Conservation (phyloP, 1,140 invertebrate genomes). For the Drosophila carrolli region DNA sequence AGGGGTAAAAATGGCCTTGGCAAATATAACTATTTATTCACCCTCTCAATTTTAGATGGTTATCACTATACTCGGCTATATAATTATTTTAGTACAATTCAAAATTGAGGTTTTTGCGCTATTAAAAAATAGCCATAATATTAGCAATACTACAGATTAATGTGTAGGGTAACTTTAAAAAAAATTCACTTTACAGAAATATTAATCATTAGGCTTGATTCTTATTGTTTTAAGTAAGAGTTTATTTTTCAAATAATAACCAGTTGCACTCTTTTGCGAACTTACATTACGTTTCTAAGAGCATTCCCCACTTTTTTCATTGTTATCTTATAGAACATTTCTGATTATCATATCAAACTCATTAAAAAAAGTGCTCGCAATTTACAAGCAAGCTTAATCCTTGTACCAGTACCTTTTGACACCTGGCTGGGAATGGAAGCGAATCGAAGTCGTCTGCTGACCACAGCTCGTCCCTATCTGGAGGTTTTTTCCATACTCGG, state of each 20-base stretch:
- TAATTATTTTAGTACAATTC: slow-evolving; percentile 64
- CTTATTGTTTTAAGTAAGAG: too few species aligned
- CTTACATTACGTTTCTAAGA: too few species aligned
- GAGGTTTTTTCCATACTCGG: slow-evolving; percentile 4
- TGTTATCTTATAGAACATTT: neutral
- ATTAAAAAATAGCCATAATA: neutral
- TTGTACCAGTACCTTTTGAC: neutral
- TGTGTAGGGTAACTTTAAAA: too few species aligned
- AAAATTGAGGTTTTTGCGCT: slow-evolving; percentile 45
- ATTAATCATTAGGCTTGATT: too few species aligned
- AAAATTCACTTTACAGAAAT: too few species aligned
- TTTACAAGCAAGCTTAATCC: neutral
- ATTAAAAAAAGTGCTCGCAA: slow-evolving; percentile 2
- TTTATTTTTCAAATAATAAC: too few species aligned
- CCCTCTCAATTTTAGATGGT: slow-evolving; percentile 38
- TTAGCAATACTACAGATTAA: too few species aligned
- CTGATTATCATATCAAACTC: neutral
- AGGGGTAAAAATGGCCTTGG: slow-evolving; percentile 32
- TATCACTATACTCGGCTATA: slow-evolving; percentile 48
- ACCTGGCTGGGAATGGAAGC: slow-evolving; percentile 5
- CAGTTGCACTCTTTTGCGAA: too few species aligned
- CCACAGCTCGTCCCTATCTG: slow-evolving; percentile 22
- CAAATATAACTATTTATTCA: neutral
- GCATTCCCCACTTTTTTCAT: neutral
- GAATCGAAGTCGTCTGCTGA: slow-evolving; percentile 8